Base-by-base conservation (phyloP, 2,888 invertebrate genomes). In the Agrenia bidenticulata region DNA sequence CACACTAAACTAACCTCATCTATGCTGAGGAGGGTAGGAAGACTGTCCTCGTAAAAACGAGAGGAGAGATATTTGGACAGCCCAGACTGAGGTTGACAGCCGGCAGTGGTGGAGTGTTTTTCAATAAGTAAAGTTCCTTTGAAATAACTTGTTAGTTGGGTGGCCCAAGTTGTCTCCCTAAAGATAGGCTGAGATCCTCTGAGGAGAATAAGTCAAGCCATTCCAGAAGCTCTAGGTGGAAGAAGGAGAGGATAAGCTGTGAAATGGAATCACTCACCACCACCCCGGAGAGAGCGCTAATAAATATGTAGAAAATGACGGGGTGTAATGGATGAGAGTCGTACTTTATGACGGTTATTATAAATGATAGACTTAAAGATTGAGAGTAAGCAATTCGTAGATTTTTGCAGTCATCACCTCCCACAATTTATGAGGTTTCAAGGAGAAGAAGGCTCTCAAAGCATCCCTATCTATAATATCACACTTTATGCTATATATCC, bases 361-460 rank as follows among this genome's bases (percentile, higher is more conserved):
- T 57, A 57, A 57, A 57, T 57, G 56, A 57, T 57, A n/a, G 56
- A 57, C 39, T 37, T 41, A 37, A 21, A 41, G 56, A 32, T 15
- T 24, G 32, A 41, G 24, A 41, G 55, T 17, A 55, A 32, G 51
- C 51, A 51, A 45, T 17, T 32, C 32, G 21, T 23, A 32, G 56
- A 57, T 57, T 27, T 57, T 57, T 57, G 56, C 56, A 57, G 56
- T 57, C 41, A 57, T 57, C 56, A 23, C 23, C 56, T 41, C 41
- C 23, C 24, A 37, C 2, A 13, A 17, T 37, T 37, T 57, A 57
- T 39, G 39, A 41, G 21, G n/a, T 17, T 9, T 57, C 19, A 39
- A 15, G 39, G 15, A 19, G n/a, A 45, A 45, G 45, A 19, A 45
- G 45, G n/a, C 17, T 5, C 45, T 15, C n/a, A 45, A 19, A 45